A percentile compares a stretch with the other conserved stretches of the same genome.
These are phyloP conservation scores for Caenorhabditis sp. DNA, from an alignment of 2,888 invertebrate genomes.

Conservation along the genomic window DNA sequence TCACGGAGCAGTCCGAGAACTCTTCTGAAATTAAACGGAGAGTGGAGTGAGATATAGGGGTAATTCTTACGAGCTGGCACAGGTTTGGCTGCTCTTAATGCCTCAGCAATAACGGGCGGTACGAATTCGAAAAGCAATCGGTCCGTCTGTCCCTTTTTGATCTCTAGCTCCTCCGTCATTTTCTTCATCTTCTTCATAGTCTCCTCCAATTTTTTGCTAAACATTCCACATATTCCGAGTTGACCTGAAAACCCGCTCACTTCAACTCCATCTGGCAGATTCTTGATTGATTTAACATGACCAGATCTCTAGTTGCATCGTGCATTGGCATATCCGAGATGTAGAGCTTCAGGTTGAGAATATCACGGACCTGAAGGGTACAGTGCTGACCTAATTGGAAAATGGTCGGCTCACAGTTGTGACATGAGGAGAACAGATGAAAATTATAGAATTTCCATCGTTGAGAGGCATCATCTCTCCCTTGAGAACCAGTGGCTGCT, in stretches of 20 bases:
- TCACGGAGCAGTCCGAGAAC: slow-evolving; percentile 76
- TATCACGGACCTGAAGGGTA: slow-evolving; percentile 62
- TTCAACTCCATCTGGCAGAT: slow-evolving; percentile 77
- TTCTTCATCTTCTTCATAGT: slow-evolving; percentile 69
- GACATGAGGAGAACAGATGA: slow-evolving; percentile 75
- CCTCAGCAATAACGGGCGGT: slow-evolving; percentile 70
- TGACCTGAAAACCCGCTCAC: slow-evolving; percentile 51
- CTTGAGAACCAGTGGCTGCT: slow-evolving; percentile 67
- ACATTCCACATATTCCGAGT: too few relatives aligned
- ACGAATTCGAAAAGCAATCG: slow-evolving; percentile 72
- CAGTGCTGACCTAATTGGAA: neutral
- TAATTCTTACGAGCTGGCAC: slow-evolving; percentile 68
- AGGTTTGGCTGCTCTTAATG: slow-evolving; percentile 63
- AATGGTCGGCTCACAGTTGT: slow-evolving; percentile 71
- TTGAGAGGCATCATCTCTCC: slow-evolving; percentile 72
- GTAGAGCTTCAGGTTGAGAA: slow-evolving; percentile 73
- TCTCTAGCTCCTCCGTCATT: slow-evolving; percentile 70
- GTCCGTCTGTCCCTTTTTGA: slow-evolving; percentile 68
- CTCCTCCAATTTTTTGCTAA: slow-evolving; percentile 75
- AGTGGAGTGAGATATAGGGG: neutral
- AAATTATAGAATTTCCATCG: slow-evolving; percentile 73
- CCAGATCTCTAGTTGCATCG: slow-evolving; percentile 76
- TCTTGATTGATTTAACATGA: slow-evolving; percentile 76
- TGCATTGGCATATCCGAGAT: slow-evolving; percentile 77
- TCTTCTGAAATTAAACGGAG: slow-evolving; percentile 61